Percentiles rank a stretch among this genome's conserved stretches.
Conservation (phyloP, 2,888 invertebrate genomes). For the Cyaniris semiargus region DNA sequence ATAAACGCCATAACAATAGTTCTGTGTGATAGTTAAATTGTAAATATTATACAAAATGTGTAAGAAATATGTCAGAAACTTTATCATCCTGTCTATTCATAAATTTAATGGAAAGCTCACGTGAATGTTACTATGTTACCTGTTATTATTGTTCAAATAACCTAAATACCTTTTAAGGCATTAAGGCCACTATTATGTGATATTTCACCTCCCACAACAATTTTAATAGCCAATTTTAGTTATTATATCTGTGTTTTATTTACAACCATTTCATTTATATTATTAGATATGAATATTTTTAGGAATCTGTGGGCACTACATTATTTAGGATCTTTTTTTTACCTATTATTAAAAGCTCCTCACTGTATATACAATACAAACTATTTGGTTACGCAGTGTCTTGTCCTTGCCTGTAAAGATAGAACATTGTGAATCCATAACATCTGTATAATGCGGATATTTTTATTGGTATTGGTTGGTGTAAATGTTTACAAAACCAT, state of each 20-base stretch:
- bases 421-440: too few relatives aligned
- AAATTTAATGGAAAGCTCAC: neutral
- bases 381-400: too few relatives aligned
- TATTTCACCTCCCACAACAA: neutral
- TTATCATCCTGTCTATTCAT: neutral
- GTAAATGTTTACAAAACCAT: too few relatives aligned
- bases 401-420: too few relatives aligned
- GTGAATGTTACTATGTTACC: neutral
- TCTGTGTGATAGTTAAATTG: neutral
- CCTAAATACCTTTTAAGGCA: neutral
- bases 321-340: too few relatives aligned
- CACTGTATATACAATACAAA: too few relatives aligned
- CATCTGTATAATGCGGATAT: too few relatives aligned
- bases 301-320: too few relatives aligned
- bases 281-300: too few relatives aligned
- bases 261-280: too few relatives aligned
- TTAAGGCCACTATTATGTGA: neutral
- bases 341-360: too few relatives aligned
- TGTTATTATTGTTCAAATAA: neutral
- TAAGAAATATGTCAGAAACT: neutral
- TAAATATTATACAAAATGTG: neutral
- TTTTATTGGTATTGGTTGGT: too few relatives aligned
- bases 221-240: neutral
- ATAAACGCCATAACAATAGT: neutral
- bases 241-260: neutral